Percentiles rank a stretch among this genome's conserved stretches.
Evolutionary conservation across 2,888 invertebrate species (phyloP).

Genomic region (Dioctria rufipes): DNA sequence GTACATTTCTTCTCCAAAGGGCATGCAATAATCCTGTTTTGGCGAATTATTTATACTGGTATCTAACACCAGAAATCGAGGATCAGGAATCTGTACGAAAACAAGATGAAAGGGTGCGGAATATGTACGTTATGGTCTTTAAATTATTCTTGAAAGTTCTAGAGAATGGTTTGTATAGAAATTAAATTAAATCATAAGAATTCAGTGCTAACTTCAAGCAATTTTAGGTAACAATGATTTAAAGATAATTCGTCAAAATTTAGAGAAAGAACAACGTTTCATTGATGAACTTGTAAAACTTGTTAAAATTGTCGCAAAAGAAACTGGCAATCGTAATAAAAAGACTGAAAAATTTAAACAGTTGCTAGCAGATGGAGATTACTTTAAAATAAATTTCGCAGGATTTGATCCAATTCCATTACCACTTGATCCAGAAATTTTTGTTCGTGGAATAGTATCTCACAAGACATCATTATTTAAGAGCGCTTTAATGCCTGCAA

Average conservation of each 20-base stretch:
- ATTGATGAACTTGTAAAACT: slow-evolving; percentile 91
- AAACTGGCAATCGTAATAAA: slow-evolving; percentile 91
- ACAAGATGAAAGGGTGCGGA: slow-evolving; percentile 81
- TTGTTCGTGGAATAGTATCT: slow-evolving; percentile 89
- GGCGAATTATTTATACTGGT: slow-evolving; percentile 99
- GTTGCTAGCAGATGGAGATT: slow-evolving; percentile 84
- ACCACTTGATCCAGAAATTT: slow-evolving; percentile 93
- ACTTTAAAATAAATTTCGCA: slow-evolving; percentile 88
- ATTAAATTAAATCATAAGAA: neutral
- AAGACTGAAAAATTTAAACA: slow-evolving; percentile 93
- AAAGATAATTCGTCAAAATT: slow-evolving; percentile 82
- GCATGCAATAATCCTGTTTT: slow-evolving; percentile 91
- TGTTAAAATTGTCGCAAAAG: slow-evolving; percentile 89
- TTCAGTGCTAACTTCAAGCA: neutral
- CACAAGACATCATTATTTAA: slow-evolving; percentile 95
- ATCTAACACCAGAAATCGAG: slow-evolving; percentile 94
- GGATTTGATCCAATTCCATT: slow-evolving; percentile 94
- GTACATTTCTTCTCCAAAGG: slow-evolving; percentile 90
- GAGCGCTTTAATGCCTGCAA: slow-evolving; percentile 95
- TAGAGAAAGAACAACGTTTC: slow-evolving; percentile 90
- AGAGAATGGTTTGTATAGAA: slow-evolving; percentile 73
- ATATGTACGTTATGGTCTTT: slow-evolving; percentile 93
- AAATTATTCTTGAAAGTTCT: slow-evolving; percentile 85
- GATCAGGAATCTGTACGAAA: slow-evolving; percentile 82
- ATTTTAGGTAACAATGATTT: slow-evolving; percentile 76